Percentiles rank a stretch among this genome's conserved stretches.
Conservation (phyloP, 2,888 invertebrate species). For the Drosophila paucipuncta region DNA sequence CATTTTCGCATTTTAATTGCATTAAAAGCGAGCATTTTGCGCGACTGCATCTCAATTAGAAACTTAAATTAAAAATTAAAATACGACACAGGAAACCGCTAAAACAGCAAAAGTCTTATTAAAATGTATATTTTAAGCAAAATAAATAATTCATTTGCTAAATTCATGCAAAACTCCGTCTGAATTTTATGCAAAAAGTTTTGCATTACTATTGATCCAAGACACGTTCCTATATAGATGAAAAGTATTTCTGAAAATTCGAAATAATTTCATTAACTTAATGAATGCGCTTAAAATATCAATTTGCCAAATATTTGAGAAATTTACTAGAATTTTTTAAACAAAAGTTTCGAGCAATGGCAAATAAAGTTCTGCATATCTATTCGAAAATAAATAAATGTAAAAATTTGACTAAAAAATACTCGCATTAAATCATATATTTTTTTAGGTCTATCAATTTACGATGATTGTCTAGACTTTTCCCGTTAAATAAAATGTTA, state of each 20-base stretch:
- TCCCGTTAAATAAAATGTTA: not conserved
- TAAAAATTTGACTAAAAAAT: not conserved
- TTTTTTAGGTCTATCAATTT: not conserved
- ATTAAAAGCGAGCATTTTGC: slow-evolving; percentile 62
- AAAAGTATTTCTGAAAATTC: not conserved
- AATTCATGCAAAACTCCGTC: not conserved
- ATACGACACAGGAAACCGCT: not conserved
- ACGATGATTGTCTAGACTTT: too few species aligned
- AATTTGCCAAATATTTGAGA: not conserved
- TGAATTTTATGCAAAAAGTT: not conserved
- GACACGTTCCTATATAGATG: not conserved
- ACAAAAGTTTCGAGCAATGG: not conserved
- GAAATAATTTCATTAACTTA: not conserved
- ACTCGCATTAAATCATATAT: not conserved
- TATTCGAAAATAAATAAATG: not conserved
- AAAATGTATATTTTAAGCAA: not conserved
- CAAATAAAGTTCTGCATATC: not conserved
- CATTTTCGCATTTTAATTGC: slow-evolving; percentile 48
- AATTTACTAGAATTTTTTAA: not conserved
- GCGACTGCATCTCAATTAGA: slow-evolving; percentile 62
- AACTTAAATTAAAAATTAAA: slow-evolving; percentile 29
- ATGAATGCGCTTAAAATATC: too few species aligned
- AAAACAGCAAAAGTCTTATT: not conserved
- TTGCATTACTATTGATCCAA: not conserved
- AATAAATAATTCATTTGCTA: not conserved